phyloP scores from a whole-genome alignment of 2,113 vertebrate genomes.

The Cygnus atratus region DNA sequence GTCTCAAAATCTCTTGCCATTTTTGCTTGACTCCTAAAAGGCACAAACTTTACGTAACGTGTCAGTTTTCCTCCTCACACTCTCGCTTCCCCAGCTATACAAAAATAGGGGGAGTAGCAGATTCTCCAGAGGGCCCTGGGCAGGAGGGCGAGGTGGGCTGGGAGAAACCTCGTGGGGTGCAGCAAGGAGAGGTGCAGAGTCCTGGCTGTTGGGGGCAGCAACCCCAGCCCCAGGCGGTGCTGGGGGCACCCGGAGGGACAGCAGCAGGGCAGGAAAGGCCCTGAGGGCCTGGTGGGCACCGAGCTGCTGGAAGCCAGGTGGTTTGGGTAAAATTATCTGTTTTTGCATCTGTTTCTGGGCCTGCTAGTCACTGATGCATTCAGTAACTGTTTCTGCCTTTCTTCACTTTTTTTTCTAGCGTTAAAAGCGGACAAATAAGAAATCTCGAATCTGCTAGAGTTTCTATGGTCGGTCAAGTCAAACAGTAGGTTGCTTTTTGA shows the following conservation, averaged over 20 bases:
- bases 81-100: neutral
- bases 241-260: neutral
- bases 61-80: neutral
- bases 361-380: neutral
- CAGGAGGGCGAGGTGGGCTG: neutral
- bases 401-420: constrained; percentile 71
- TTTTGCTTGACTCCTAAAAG: neutral
- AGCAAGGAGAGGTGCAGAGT: neutral
- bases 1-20: neutral
- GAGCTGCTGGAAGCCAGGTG: too few relatives aligned
- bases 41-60: neutral
- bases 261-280: neutral
- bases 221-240: neutral
- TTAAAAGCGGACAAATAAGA: constrained; percentile 97
- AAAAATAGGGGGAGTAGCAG: neutral
- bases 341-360: neutral
- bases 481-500: constrained; percentile 83
- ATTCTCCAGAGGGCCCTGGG: neutral
- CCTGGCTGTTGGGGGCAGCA: neutral
- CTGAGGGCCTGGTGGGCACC: neutral
- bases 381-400: neutral
- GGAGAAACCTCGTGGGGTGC: neutral
- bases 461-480: constrained; percentile 97
- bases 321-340: neutral
- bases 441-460: constrained; percentile 95